Evolutionary conservation across 2,797 vertebrate species (phyloP).

Genomic region (Mus caroli): DNA sequence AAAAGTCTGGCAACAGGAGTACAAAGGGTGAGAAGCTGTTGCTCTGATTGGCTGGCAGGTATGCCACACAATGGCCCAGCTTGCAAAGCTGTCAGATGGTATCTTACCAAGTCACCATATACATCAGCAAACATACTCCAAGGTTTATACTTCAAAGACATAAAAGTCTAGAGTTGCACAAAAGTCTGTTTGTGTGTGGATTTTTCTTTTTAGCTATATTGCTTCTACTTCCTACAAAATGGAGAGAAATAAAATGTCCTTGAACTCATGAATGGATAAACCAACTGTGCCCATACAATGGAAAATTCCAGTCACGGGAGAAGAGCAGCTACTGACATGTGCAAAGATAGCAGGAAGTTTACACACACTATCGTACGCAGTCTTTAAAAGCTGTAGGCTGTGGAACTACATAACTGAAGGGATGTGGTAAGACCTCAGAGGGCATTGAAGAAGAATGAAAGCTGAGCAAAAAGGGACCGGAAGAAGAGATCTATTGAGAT

Average conservation of each 20-base stretch:
- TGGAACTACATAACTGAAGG: background rate
- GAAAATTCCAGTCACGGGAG: background rate
- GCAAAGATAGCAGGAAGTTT: background rate
- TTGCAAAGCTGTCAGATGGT: background rate
- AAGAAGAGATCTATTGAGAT: background rate
- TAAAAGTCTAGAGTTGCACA: background rate
- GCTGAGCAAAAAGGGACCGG: background rate
- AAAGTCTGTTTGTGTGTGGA: background rate
- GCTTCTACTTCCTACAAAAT: background rate
- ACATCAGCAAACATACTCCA: too few species aligned
- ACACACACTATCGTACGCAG: background rate
- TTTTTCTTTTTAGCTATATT: background rate
- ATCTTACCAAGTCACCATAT: background rate
- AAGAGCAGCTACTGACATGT: background rate
- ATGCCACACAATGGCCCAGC: rapidly evolving
- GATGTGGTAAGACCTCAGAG: background rate
- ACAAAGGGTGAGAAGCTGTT: background rate
- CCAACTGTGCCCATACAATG: background rate
- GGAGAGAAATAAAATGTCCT: background rate
- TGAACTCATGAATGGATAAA: background rate
- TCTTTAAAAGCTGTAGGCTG: background rate
- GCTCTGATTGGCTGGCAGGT: background rate
- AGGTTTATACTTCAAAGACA: background rate
- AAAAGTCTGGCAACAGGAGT: background rate
- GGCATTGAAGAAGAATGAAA: background rate